phyloP scores from a whole-genome alignment of 92 coral and sea anemone species.

The Bergia sp. region DNA sequence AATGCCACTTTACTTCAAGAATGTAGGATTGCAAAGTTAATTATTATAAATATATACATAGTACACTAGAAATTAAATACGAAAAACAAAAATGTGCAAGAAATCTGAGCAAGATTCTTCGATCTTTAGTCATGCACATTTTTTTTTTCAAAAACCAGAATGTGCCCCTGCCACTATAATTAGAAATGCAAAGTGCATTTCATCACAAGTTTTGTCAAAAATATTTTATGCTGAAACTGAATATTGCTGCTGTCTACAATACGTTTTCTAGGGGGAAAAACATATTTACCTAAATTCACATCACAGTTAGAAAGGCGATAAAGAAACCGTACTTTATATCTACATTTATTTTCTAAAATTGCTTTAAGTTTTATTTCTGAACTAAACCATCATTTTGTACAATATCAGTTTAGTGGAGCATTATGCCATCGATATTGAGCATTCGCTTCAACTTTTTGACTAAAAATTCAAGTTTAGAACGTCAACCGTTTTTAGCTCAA shows the following conservation, averaged over 20 bases:
- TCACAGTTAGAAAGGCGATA: background rate
- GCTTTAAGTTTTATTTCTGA: background rate
- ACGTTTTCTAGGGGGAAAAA: no score
- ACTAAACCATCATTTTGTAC: background rate
- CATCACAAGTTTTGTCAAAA: background rate
- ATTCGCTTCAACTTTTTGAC: background rate
- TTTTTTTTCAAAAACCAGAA: no score
- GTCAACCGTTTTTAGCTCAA: background rate
- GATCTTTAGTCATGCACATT: background rate
- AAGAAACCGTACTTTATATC: background rate
- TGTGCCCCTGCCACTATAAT: background rate
- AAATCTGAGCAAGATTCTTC: background rate
- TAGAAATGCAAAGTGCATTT: background rate
- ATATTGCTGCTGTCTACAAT: background rate
- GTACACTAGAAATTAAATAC: background rate
- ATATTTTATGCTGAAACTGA: no score
- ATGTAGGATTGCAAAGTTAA: background rate
- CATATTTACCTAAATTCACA: background rate
- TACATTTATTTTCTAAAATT: background rate
- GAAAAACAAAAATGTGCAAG: background rate
- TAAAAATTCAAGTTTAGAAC: background rate
- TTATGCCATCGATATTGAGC: conserved; percentile 24
- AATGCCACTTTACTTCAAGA: background rate
- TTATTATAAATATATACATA: no score
- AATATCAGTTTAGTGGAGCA: conserved; percentile 1